Base-by-base conservation (phyloP, 2,888 invertebrate genomes). In the Pseudeuparius sepicola region DNA sequence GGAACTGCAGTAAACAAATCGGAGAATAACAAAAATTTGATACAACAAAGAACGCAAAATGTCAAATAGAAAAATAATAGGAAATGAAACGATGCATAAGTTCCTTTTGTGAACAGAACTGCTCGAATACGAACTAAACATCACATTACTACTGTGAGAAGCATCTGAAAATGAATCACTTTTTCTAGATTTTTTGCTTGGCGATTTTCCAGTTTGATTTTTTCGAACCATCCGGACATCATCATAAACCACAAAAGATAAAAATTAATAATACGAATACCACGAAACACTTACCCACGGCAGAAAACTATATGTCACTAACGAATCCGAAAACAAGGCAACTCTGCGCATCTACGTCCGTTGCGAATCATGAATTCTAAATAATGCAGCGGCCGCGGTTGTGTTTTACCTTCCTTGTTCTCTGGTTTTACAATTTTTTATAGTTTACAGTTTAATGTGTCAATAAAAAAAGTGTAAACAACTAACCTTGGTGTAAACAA, bases 61-160 rank as follows among this genome's bases (percentile, higher is more conserved):
- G 62, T 85, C 86, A 64, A 87, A 88, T 50, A 87, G 70, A 65
- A 87, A 77, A 60, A 88, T 82, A 50, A 88, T 75, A 40, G 87
- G 87, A 65, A 85, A 84, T 51, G 87, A 87, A 65, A 87, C 85
- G 60, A 85, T 74, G 64, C 87, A 86, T 54, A 88, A 73, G 65
- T 87, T 88, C 63, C 83, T 75, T 64, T 87, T 86, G 65, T 87
- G 87, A 55, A 87, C 83, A 38, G 86, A 84, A 55, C 77, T 73
- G 57, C 74, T 75, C 57, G 72, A 62, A 42, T 64, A 70, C 55
- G 59, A 50, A 63, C 66, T 67, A 63, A 71, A 70, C 67, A 69
- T 66, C 61, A 72, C 68, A 60, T 71, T 65, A 59, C 41, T 48
- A 43, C 70, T 70, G 51, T 68, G 65, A 65, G 69, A 59, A 64